Evolutionary conservation across 2,888 invertebrate species (phyloP).

Genomic region (Ophion obscuratus): DNA sequence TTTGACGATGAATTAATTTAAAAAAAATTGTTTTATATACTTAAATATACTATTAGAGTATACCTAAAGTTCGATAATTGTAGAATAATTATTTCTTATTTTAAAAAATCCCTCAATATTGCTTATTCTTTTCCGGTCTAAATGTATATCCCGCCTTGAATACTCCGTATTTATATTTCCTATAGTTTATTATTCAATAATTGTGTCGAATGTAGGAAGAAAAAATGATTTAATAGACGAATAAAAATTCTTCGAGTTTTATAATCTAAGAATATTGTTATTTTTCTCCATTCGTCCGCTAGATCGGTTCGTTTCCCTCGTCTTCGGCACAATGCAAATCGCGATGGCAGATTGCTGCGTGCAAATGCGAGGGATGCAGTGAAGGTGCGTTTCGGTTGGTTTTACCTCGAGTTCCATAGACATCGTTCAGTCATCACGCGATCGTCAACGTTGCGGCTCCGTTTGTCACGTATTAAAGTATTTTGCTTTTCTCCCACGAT

Average conservation of each 20-base stretch:
- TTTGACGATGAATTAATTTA: too few species aligned
- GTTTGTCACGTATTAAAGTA: conserved; percentile 11
- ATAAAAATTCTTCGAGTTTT: background rate
- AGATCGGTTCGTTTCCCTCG: background rate
- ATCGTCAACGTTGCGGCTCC: conserved; percentile 58
- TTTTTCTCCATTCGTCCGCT: background rate
- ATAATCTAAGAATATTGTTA: background rate
- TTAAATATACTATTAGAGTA: too few species aligned
- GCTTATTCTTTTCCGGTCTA: too few species aligned
- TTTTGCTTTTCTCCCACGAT: background rate
- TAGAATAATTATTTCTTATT: too few species aligned
- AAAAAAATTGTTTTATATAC: too few species aligned
- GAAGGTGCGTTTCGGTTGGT: conserved; percentile 38
- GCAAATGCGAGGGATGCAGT: conserved; percentile 9
- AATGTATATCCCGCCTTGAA: too few species aligned
- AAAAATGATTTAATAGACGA: background rate
- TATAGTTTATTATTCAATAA: conserved; percentile 8
- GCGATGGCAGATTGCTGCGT: conserved; percentile 7
- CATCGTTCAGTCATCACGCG: conserved; percentile 65
- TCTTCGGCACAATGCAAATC: background rate
- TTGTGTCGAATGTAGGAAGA: background rate
- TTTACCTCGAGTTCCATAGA: conserved; percentile 29
- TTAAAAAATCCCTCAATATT: too few species aligned
- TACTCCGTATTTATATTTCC: background rate
- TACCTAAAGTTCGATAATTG: too few species aligned